Conservation (phyloP, 2,797 vertebrate genomes). For the Phrynocephalus forsythii region DNA sequence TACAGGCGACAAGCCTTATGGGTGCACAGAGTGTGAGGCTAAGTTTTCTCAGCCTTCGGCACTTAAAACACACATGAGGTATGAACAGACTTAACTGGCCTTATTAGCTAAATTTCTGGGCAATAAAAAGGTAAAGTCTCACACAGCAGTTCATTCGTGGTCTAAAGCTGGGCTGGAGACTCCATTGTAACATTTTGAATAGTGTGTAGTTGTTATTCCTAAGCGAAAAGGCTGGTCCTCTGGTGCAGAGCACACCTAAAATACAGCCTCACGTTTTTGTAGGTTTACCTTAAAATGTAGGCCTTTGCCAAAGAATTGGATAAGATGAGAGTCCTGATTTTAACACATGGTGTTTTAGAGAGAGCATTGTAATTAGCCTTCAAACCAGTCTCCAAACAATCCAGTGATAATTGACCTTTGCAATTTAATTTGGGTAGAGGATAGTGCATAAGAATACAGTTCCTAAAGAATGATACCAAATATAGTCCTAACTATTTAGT, state of each 20-base stretch:
- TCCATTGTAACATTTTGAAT: neutral
- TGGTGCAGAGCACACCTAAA: neutral
- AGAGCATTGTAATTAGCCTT: neutral
- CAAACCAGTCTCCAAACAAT: neutral
- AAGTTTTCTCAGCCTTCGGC: conserved; percentile 96
- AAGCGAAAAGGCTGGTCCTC: neutral
- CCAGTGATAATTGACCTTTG: neutral
- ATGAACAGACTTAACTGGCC: conserved; percentile 46
- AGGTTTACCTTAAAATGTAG: neutral
- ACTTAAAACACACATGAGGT: conserved; percentile 97
- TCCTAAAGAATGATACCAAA: neutral
- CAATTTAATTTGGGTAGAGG: neutral
- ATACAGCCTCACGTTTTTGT: neutral
- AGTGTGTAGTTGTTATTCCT: conserved; percentile 13
- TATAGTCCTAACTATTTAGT: neutral
- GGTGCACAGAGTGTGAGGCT: conserved; percentile 88
- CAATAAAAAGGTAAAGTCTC: conserved; percentile 40
- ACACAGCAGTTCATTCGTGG: conserved; percentile 22
- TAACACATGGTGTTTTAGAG: neutral
- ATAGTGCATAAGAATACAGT: neutral
- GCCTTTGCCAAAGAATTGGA: neutral
- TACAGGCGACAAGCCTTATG: conserved; percentile 90
- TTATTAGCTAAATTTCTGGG: conserved; percentile 55
- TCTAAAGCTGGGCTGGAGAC: conserved; percentile 23
- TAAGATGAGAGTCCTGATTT: neutral